phyloP scores from a whole-genome alignment of 2,888 invertebrate species.

The Minunthozetes semirufus region DNA sequence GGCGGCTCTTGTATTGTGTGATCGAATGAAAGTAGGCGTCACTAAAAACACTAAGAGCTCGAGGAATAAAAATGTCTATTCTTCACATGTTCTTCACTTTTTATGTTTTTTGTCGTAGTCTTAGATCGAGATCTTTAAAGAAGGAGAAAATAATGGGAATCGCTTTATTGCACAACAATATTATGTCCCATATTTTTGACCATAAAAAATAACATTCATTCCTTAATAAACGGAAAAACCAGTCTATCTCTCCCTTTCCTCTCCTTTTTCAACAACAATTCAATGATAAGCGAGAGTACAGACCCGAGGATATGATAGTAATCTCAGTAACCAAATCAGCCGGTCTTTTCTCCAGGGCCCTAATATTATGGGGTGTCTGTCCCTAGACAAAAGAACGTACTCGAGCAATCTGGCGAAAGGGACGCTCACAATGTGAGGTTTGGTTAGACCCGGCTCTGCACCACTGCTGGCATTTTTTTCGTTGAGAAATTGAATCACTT shows the following conservation, averaged over 20 bases:
- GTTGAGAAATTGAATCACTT: not conserved
- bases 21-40: conserved; percentile 8
- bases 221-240: not conserved
- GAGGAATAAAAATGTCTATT: conserved; percentile 13
- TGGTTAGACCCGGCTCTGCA: not conserved
- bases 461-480: not conserved
- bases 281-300: too few species aligned
- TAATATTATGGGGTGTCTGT: too few species aligned
- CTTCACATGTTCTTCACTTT: conserved; percentile 16
- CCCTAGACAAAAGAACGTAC: too few species aligned
- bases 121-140: conserved; percentile 2
- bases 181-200: conserved; percentile 8
- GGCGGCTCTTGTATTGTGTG: not conserved
- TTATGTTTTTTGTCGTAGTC: not conserved
- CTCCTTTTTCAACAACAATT: not conserved
- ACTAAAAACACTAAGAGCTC: not conserved
- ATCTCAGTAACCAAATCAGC: not conserved
- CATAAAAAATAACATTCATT: conserved; percentile 22
- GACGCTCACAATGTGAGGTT: too few species aligned
- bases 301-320: not conserved
- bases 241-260: not conserved
- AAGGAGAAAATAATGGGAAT: not conserved
- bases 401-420: too few species aligned
- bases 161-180: conserved; percentile 26
- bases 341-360: too few species aligned